Evolutionary conservation across 2,888 invertebrate genomes (phyloP).

Genomic region (Drosophila nr. perissopoda): DNA sequence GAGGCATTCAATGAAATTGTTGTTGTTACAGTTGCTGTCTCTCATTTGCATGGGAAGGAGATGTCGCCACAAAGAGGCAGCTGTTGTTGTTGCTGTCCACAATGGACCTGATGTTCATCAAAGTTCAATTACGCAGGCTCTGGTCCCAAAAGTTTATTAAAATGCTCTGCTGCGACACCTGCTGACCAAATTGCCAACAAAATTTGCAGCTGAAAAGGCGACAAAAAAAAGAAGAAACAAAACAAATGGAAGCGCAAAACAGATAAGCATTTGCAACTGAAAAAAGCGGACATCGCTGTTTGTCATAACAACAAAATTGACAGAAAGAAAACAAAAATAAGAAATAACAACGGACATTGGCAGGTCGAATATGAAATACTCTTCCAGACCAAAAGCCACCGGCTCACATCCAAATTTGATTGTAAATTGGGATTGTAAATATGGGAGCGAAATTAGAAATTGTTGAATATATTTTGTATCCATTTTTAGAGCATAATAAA

Average conservation of each 20-base stretch:
- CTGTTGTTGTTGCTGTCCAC: background rate
- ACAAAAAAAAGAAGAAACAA: conserved; percentile 24
- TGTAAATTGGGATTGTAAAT: background rate
- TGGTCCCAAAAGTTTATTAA: conserved; percentile 38
- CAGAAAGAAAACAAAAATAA: background rate
- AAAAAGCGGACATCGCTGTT: conserved; percentile 9
- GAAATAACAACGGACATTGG: background rate
- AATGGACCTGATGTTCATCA: conserved; percentile 31
- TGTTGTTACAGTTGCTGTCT: conserved; percentile 6
- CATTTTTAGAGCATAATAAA: background rate
- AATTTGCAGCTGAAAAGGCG: conserved; percentile 51
- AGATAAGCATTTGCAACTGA: conserved; percentile 20
- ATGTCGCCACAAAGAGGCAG: conserved; percentile 28
- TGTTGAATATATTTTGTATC: background rate
- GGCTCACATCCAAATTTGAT: background rate
- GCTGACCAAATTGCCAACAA: conserved; percentile 50
- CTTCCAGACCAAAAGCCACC: background rate
- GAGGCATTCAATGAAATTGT: background rate
- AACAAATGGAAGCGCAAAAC: conserved; percentile 13
- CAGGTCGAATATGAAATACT: background rate
- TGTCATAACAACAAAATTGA: conserved; percentile 12
- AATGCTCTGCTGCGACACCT: conserved; percentile 33
- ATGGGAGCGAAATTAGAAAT: background rate
- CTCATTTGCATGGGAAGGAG: conserved; percentile 43
- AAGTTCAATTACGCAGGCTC: conserved; percentile 36